Percentiles rank a stretch among this genome's conserved stretches.
Conservation (phyloP, 2,113 vertebrate genomes). For the Setophaga petechia region DNA sequence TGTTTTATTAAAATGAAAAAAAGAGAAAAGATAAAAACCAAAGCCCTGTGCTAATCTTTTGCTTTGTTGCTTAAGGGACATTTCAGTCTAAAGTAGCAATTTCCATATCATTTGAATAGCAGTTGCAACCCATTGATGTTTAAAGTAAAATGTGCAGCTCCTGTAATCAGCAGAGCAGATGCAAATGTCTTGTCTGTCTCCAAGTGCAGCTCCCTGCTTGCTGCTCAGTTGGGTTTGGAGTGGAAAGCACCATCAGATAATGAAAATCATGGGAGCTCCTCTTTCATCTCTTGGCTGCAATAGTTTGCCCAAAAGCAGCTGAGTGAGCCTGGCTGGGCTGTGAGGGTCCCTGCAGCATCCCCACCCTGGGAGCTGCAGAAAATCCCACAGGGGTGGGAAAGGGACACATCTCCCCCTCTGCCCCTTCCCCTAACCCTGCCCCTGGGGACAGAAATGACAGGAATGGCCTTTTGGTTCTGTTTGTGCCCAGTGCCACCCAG, state of each 20-base stretch:
- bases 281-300: not conserved
- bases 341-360: rapidly evolving
- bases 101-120: slow-evolving; percentile 68
- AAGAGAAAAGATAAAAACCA: not conserved
- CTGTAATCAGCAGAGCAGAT: slow-evolving; percentile 48
- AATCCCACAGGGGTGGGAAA: not conserved
- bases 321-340: not conserved
- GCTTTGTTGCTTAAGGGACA: slow-evolving; percentile 61
- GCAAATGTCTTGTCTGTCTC: slow-evolving; percentile 4
- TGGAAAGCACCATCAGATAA: not conserved
- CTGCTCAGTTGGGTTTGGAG: not conserved
- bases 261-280: not conserved
- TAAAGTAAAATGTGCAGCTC: slow-evolving; percentile 33
- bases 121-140: slow-evolving; percentile 53
- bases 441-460: not conserved
- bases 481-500: not conserved
- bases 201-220: not conserved
- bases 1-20: slow-evolving; percentile 6
- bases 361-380: not conserved
- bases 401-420: rapidly evolving
- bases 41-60: slow-evolving; percentile 31
- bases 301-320: not conserved
- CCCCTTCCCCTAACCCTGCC: not conserved
- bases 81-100: slow-evolving; percentile 57
- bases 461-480: not conserved